Evolutionary conservation across 2,888 invertebrate genomes (phyloP).

Genomic region (Nephrocerus scutellatus): DNA sequence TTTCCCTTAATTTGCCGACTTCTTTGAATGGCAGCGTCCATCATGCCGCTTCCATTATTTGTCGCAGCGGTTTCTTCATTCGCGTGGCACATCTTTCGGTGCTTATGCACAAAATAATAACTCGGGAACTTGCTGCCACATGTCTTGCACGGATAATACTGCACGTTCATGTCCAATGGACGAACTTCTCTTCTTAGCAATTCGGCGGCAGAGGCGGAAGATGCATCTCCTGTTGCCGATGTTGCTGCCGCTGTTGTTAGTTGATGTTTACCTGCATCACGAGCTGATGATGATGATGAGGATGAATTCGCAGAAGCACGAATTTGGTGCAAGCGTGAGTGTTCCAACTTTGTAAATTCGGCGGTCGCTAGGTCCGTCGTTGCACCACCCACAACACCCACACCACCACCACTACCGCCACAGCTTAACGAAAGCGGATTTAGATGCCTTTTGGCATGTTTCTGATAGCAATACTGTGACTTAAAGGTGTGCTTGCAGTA

Average conservation of each 20-base stretch:
- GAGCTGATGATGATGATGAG: slow-evolving; percentile 1
- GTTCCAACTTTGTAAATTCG: too few species aligned
- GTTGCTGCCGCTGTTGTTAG: slow-evolving; percentile 12
- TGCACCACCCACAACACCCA: slow-evolving; percentile 3
- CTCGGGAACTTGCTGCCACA: slow-evolving; percentile 89
- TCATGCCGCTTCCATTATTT: slow-evolving; percentile 19
- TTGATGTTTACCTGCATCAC: slow-evolving; percentile 9
- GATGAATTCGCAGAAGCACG: too few species aligned
- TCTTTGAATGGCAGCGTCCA: slow-evolving; percentile 2
- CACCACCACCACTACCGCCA: slow-evolving; percentile 1
- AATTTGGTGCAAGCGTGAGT: too few species aligned
- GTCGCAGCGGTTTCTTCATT: slow-evolving; percentile 39
- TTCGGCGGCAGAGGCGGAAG: slow-evolving; percentile 23
- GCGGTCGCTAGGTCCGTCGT: neutral
- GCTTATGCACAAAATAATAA: slow-evolving; percentile 90
- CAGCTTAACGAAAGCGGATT: slow-evolving; percentile 54
- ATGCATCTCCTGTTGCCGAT: slow-evolving; percentile 7
- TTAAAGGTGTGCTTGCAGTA: slow-evolving; percentile 75
- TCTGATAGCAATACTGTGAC: slow-evolving; percentile 80
- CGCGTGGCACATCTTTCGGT: slow-evolving; percentile 77
- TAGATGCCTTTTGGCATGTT: slow-evolving; percentile 63
- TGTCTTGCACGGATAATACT: slow-evolving; percentile 89
- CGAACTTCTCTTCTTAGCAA: slow-evolving; percentile 54
- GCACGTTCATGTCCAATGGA: slow-evolving; percentile 68
- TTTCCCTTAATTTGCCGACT: neutral